These are phyloP conservation scores for Leguminivora glycinivorella DNA, from an alignment of 1,140 invertebrate genomes.

Conservation along the genomic window DNA sequence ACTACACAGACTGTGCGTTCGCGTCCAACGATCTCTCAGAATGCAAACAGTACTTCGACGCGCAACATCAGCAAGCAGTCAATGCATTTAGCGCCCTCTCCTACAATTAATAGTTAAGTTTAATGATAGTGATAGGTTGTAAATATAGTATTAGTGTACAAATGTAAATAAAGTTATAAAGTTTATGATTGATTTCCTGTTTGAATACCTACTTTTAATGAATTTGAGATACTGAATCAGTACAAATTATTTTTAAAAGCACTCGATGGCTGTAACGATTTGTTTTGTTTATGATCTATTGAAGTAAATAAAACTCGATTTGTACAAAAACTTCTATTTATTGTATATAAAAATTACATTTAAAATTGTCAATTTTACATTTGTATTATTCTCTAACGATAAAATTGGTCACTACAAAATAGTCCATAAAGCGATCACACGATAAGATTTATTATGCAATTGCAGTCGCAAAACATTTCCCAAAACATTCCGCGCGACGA, in stretches of 20 bases:
- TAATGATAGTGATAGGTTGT: constrained; percentile 55
- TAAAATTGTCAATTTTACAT: constrained; percentile 77
- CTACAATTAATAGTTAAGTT: constrained; percentile 36
- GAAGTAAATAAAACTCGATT: constrained; percentile 55
- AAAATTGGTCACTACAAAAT: constrained; percentile 79
- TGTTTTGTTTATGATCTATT: constrained; percentile 33
- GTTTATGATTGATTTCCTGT: constrained; percentile 17
- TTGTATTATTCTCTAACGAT: constrained; percentile 70
- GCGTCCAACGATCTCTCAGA: constrained; percentile 48
- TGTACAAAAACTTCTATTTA: constrained; percentile 76
- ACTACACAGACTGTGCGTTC: constrained; percentile 62
- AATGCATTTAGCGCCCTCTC: constrained; percentile 59
- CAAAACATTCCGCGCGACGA: constrained; percentile 38
- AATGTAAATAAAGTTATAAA: constrained; percentile 40
- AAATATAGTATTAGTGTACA: constrained; percentile 42
- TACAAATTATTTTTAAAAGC: constrained; percentile 24
- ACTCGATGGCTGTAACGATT: not conserved
- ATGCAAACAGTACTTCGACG: constrained; percentile 63
- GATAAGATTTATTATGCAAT: constrained; percentile 65
- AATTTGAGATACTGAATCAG: constrained; percentile 23
- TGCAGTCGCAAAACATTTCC: constrained; percentile 58
- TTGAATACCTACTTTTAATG: constrained; percentile 4
- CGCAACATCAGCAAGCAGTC: constrained; percentile 53
- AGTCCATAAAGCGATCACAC: constrained; percentile 73
- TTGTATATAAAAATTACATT: constrained; percentile 79